Evolutionary conservation across 1,140 invertebrate genomes (phyloP).

Genomic region (Bombus pascuorum): DNA sequence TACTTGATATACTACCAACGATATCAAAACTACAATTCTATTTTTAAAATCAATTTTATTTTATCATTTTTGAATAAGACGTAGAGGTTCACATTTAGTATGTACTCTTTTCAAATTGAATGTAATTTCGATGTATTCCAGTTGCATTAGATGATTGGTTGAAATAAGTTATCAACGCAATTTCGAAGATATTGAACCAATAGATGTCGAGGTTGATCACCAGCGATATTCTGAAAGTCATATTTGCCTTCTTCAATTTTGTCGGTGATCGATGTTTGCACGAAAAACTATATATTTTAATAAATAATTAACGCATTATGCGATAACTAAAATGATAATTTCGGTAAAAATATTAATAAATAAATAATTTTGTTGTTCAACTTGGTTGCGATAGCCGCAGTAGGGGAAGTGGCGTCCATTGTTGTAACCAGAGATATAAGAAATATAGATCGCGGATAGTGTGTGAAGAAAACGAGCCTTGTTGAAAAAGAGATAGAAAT

Average conservation of each 20-base stretch:
- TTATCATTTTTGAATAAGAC: background rate
- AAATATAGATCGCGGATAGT: too few relatives aligned
- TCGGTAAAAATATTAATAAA: background rate
- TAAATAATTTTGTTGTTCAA: background rate
- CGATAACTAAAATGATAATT: too few relatives aligned
- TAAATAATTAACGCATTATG: slow-evolving; percentile 8
- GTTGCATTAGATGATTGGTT: background rate
- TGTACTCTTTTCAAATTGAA: background rate
- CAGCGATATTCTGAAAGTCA: background rate
- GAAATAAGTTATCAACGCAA: slow-evolving; percentile 2
- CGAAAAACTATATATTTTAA: background rate
- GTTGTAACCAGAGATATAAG: background rate
- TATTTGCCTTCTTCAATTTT: background rate
- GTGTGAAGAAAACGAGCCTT: too few relatives aligned
- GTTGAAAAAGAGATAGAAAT: too few relatives aligned
- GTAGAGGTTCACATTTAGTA: background rate
- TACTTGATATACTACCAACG: background rate
- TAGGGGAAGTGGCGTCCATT: slow-evolving; percentile 38
- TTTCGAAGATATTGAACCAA: slow-evolving; percentile 8
- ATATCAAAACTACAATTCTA: background rate
- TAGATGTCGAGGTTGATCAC: background rate
- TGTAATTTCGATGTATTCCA: background rate
- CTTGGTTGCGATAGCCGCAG: background rate
- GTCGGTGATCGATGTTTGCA: background rate
- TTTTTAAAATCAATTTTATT: background rate